Evolutionary conservation across 2,113 vertebrate species (phyloP).

Genomic region (Romanogobio albipinnatus): DNA sequence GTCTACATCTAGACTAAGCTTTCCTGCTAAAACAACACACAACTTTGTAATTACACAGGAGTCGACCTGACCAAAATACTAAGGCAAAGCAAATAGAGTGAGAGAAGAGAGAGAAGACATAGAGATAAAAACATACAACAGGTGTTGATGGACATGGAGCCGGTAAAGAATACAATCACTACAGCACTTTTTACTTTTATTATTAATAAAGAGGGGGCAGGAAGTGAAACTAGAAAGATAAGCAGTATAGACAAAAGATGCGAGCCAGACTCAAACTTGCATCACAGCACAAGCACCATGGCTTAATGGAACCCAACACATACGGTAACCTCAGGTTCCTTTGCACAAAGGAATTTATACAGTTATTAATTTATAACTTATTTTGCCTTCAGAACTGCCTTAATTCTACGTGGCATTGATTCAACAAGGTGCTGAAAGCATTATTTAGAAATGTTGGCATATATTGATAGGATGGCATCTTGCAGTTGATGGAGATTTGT

Average conservation of each 20-base stretch:
- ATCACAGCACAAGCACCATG: background rate
- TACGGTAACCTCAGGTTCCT: background rate
- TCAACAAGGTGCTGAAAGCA: no score
- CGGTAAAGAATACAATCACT: background rate
- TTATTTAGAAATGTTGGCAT: no score
- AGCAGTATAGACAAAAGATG: background rate
- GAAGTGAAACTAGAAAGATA: background rate
- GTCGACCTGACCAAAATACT: conserved; percentile 67
- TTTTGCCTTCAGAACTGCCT: no score
- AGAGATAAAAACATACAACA: conserved; percentile 52
- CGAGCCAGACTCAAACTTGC: background rate
- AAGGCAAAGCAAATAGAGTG: conserved; percentile 66
- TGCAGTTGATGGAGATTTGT: no score
- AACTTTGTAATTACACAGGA: conserved; percentile 75
- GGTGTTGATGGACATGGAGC: conserved; percentile 9
- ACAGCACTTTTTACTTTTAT: background rate
- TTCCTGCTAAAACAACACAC: conserved; percentile 74
- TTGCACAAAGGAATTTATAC: background rate
- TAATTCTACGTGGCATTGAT: no score
- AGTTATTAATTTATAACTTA: no score
- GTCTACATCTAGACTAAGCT: conserved; percentile 72
- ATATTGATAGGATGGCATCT: no score
- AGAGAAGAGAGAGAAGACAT: conserved; percentile 5
- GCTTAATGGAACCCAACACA: background rate
- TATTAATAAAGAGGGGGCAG: background rate